Conservation (phyloP, 2,888 invertebrate genomes). For the Cepaea hortensis region DNA sequence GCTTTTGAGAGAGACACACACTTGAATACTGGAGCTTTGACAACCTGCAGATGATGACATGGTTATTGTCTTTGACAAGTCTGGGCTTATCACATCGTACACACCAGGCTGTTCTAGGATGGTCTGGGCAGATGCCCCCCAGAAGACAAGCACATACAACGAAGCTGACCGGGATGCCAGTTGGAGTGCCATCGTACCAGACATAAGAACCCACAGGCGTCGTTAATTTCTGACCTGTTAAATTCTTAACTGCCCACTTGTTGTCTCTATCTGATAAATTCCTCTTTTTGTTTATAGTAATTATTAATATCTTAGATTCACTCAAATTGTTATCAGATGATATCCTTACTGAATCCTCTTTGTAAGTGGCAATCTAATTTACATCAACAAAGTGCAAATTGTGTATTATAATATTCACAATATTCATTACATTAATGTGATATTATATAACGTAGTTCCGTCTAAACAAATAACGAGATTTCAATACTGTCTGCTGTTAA, state of each 20-base stretch:
- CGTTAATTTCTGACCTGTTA: not conserved
- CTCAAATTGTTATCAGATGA: not conserved
- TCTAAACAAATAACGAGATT: no score
- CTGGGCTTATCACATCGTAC: no score
- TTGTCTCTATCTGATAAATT: not conserved
- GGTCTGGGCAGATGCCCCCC: no score
- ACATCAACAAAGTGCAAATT: not conserved
- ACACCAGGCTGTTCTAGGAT: not conserved
- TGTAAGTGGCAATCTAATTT: not conserved
- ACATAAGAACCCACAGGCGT: not conserved
- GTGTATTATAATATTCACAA: not conserved
- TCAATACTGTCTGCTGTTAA: no score
- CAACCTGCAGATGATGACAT: not conserved
- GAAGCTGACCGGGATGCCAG: no score
- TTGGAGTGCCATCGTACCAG: not conserved
- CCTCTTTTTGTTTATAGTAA: no score
- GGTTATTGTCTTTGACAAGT: not conserved
- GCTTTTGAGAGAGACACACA: not conserved
- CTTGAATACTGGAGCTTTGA: not conserved
- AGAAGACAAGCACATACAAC: not conserved
- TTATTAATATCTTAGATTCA: no score
- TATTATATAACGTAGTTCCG: no score
- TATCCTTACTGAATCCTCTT: not conserved
- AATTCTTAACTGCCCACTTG: not conserved
- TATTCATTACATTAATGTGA: no score